A percentile compares a stretch with the other conserved stretches of the same genome.
These are phyloP conservation scores for Micrastur ruficollis DNA, from an alignment of 2,797 vertebrate genomes.

Conservation along the genomic window DNA sequence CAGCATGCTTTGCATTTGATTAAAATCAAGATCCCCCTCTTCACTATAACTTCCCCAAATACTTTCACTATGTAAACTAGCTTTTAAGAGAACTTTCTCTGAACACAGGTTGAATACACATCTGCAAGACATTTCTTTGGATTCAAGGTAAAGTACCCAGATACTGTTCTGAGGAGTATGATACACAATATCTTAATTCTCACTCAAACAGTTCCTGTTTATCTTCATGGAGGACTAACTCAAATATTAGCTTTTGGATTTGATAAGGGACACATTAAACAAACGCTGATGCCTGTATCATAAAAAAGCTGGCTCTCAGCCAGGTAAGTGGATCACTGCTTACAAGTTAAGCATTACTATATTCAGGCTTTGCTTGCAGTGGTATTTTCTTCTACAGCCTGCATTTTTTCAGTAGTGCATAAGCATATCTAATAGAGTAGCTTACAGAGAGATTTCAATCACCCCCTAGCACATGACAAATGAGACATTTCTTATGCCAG, in stretches of 20 bases:
- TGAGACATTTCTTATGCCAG: not conserved
- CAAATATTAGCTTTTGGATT: conserved; percentile 48
- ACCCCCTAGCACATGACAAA: not conserved
- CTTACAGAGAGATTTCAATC: conserved; percentile 9
- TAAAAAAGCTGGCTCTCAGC: not conserved
- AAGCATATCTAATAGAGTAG: not conserved
- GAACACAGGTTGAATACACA: not conserved
- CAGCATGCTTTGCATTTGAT: not conserved
- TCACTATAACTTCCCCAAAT: not conserved
- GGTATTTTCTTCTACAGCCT: not conserved
- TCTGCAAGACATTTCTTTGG: not conserved
- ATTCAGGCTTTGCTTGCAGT: not conserved
- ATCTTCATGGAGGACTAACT: conserved; percentile 1
- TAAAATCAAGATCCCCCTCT: not conserved
- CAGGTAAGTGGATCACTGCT: not conserved
- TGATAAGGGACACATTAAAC: conserved; percentile 39
- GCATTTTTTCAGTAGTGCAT: not conserved
- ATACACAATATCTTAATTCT: conserved; percentile 34
- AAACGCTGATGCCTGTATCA: not conserved
- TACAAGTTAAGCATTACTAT: not conserved
- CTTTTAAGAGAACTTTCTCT: not conserved
- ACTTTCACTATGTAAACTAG: not conserved
- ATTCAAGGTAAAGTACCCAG: not conserved
- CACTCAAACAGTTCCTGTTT: conserved; percentile 17
- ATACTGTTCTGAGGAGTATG: not conserved